phyloP scores from a whole-genome alignment of 2,888 invertebrate genomes.

The Drosophila rellima region DNA sequence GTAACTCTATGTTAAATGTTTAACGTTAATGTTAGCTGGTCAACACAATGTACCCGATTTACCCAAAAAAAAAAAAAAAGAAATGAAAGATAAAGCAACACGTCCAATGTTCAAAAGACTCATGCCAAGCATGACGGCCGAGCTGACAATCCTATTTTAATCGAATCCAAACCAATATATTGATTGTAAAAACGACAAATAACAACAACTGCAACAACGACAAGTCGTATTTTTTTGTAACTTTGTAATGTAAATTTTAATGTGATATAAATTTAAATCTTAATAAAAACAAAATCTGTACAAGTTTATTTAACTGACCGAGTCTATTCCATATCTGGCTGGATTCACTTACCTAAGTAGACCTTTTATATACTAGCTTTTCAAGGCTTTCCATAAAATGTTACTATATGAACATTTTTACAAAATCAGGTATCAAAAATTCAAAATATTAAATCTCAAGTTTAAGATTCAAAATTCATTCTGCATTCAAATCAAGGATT shows the following conservation, averaged over 20 bases:
- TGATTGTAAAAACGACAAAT: slow-evolving; percentile 50
- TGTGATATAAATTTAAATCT: slow-evolving; percentile 82
- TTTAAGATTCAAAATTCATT: too few species aligned
- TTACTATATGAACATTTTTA: too few species aligned
- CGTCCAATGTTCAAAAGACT: slow-evolving; percentile 24
- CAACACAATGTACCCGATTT: slow-evolving; percentile 25
- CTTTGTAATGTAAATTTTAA: slow-evolving; percentile 78
- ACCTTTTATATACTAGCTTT: neutral
- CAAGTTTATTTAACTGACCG: slow-evolving; percentile 1
- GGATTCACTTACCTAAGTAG: neutral
- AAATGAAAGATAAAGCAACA: slow-evolving; percentile 4
- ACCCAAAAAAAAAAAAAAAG: slow-evolving; percentile 11
- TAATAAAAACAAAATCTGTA: slow-evolving; percentile 51
- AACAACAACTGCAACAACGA: slow-evolving; percentile 49
- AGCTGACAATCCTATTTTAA: slow-evolving; percentile 20
- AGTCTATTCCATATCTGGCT: neutral
- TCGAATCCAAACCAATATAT: slow-evolving; percentile 25
- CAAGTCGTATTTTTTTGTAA: slow-evolving; percentile 68
- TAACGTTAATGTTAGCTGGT: slow-evolving; percentile 59
- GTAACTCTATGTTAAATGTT: slow-evolving; percentile 61
- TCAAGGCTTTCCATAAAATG: neutral
- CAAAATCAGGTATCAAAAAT: too few species aligned
- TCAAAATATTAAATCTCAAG: too few species aligned
- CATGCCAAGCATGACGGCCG: slow-evolving; percentile 50
- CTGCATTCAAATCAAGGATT: too few species aligned